phyloP scores from a whole-genome alignment of 1,140 invertebrate species.

The Bemisia tabaci region DNA sequence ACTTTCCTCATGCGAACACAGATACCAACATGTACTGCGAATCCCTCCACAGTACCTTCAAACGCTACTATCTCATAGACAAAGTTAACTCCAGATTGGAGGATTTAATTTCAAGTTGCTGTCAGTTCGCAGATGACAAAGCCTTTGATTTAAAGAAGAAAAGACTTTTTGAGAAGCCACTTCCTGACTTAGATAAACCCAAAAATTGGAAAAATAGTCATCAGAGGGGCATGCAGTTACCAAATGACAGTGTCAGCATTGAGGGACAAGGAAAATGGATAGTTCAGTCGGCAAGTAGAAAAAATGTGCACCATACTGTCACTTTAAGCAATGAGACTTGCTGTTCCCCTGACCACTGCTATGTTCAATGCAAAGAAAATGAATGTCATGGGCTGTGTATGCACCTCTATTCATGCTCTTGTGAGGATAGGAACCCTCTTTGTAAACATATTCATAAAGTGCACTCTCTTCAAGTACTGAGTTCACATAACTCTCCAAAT shows the following conservation, averaged over 20 bases:
- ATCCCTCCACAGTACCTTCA: not conserved
- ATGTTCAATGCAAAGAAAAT: not conserved
- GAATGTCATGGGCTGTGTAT: not conserved
- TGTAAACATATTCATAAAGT: slow-evolving; percentile 6
- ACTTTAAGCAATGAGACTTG: not conserved
- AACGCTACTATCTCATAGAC: not conserved
- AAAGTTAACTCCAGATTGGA: not conserved
- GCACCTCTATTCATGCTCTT: not conserved
- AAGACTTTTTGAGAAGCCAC: not conserved
- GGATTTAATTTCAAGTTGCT: not conserved
- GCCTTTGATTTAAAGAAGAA: not conserved
- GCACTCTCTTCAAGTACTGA: not conserved
- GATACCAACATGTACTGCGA: not conserved
- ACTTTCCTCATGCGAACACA: slow-evolving; percentile 2
- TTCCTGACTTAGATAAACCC: not conserved
- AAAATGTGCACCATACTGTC: not conserved
- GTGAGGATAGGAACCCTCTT: not conserved
- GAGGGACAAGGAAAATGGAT: not conserved
- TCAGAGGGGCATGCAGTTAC: not conserved
- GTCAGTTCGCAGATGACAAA: not conserved
- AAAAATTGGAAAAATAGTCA: not conserved
- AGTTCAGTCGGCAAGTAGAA: not conserved
- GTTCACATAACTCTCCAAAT: not conserved
- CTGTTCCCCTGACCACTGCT: not conserved
- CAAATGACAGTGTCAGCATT: not conserved